Evolutionary conservation across 2,113 vertebrate species (phyloP).

Genomic region (Oenanthe melanoleuca): DNA sequence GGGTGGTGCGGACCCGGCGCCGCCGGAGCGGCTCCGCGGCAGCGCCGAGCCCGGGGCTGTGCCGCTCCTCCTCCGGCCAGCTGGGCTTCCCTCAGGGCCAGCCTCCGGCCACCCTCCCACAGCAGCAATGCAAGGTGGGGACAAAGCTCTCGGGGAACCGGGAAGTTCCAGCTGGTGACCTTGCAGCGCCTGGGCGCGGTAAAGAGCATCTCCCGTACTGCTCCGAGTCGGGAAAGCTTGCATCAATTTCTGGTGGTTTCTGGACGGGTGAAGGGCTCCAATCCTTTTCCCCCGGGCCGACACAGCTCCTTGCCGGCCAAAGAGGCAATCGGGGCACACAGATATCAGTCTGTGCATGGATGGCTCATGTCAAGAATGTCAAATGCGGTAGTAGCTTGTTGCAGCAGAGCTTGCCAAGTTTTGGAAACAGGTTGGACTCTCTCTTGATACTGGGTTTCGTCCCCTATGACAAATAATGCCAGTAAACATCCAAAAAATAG

Average conservation of each 20-base stretch:
- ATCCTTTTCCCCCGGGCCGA: not conserved
- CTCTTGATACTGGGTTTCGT: not conserved
- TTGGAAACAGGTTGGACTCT: not conserved
- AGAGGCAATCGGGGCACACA: accelerated
- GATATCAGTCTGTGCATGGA: accelerated
- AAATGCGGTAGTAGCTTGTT: not conserved
- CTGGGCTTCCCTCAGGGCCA: accelerated
- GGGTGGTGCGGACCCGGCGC: not conserved
- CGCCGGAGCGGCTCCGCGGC: not conserved
- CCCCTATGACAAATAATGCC: not conserved
- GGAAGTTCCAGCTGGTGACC: not conserved
- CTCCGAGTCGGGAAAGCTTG: not conserved
- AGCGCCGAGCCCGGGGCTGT: too few relatives aligned
- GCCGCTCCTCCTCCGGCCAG: accelerated
- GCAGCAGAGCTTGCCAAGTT: not conserved
- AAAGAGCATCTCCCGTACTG: not conserved
- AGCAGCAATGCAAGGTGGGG: not conserved
- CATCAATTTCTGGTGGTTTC: not conserved
- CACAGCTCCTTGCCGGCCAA: too few relatives aligned
- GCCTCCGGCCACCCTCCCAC: accelerated
- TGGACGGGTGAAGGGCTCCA: not conserved
- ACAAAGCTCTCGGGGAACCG: not conserved
- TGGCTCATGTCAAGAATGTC: not conserved
- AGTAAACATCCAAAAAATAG: not conserved
- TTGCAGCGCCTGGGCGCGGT: accelerated